Conservation (phyloP, 2,888 invertebrate genomes). For the Cataglyphis altisquamis region DNA sequence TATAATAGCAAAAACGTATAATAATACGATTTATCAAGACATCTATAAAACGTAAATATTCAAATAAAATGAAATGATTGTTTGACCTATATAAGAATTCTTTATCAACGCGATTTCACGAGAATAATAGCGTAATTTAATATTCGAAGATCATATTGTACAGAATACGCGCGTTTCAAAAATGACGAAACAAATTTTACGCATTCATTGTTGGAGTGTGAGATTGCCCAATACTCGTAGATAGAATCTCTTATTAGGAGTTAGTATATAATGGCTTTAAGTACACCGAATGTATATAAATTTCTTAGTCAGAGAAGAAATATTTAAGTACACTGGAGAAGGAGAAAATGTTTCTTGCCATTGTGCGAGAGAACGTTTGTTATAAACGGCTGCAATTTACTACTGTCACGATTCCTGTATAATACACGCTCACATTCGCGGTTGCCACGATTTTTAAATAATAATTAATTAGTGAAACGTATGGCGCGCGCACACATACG, state of each 20-base stretch:
- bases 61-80: not conserved
- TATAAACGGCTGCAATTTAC: constrained; percentile 47
- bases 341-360: constrained; percentile 52
- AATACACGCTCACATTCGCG: constrained; percentile 12
- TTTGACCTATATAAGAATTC: not conserved
- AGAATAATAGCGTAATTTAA: not conserved
- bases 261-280: constrained; percentile 47
- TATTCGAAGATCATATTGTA: constrained; percentile 2
- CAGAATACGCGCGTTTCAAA: constrained; percentile 8
- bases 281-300: constrained; percentile 54
- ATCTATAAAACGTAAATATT: not conserved
- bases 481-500: not conserved
- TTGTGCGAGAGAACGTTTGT: constrained; percentile 57
- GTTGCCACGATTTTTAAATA: constrained; percentile 35
- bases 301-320: constrained; percentile 56
- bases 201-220: constrained; percentile 54
- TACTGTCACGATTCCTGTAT: constrained; percentile 43
- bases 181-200: constrained; percentile 40
- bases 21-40: constrained; percentile 31
- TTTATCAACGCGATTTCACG: not conserved
- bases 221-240: constrained; percentile 53
- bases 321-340: constrained; percentile 55
- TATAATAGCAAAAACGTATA: constrained; percentile 15
- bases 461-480: constrained; percentile 45
- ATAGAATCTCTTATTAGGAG: constrained; percentile 60